Conservation (phyloP, 2,797 vertebrate species). For the Aselliscus stoliczkanus region DNA sequence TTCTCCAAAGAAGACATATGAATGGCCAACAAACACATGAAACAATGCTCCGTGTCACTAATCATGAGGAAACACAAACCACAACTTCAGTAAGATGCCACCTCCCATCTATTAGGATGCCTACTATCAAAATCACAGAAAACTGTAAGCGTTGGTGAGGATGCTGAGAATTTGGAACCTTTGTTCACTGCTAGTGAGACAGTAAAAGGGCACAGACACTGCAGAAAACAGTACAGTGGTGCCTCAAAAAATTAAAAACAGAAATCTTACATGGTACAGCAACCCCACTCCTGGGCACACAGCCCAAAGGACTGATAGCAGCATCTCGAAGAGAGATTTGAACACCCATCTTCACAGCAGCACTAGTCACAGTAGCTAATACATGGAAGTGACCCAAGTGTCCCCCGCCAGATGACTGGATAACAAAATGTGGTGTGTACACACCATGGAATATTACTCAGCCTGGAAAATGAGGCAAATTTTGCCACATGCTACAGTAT, state of each 20-base stretch:
- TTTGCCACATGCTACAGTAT: neutral
- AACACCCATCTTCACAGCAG: neutral
- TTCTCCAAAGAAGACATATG: neutral
- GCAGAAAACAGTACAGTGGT: neutral
- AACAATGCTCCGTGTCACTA: neutral
- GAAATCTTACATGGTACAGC: neutral
- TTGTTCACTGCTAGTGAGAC: neutral
- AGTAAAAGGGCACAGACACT: neutral
- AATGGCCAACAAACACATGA: neutral
- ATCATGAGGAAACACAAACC: neutral
- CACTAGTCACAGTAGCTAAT: neutral
- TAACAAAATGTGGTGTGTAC: neutral
- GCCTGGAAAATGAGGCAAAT: neutral
- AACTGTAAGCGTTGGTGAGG: neutral
- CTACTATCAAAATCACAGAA: neutral
- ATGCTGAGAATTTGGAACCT: neutral
- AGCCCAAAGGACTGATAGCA: neutral
- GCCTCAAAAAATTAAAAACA: neutral
- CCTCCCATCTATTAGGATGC: neutral
- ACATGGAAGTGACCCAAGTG: neutral
- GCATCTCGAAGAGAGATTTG: neutral
- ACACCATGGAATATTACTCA: neutral
- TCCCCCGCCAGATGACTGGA: neutral
- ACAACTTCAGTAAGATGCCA: neutral
- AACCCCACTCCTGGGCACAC: neutral